Conservation (phyloP, 2,888 invertebrate genomes). For the Gastrophysa polygoni region DNA sequence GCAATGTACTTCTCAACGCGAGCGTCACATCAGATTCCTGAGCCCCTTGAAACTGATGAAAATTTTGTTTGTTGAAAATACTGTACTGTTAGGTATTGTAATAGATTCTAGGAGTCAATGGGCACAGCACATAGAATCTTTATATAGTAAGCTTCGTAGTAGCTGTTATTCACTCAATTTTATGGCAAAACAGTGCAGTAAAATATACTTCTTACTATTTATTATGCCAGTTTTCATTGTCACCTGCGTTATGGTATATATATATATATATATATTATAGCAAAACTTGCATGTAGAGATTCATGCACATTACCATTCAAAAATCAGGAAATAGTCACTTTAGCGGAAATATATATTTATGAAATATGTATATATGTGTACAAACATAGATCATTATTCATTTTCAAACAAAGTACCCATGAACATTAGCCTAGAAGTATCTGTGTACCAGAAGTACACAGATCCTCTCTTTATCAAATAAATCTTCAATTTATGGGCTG, state of each 20-base stretch:
- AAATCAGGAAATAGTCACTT: too few relatives aligned
- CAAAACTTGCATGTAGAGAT: neutral
- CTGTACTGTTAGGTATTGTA: neutral
- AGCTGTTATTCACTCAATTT: neutral
- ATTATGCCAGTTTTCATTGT: neutral
- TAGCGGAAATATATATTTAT: too few relatives aligned
- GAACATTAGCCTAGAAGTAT: too few relatives aligned
- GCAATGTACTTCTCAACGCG: neutral
- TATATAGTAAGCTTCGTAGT: neutral
- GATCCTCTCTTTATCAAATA: too few relatives aligned
- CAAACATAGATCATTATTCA: too few relatives aligned
- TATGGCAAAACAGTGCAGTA: neutral
- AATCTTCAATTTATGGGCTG: too few relatives aligned
- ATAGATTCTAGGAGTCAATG: constrained; percentile 5
- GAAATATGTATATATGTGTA: too few relatives aligned
- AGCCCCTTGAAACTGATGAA: neutral
- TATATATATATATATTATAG: too few relatives aligned
- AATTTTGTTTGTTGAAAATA: constrained; percentile 2
- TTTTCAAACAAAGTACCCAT: too few relatives aligned
- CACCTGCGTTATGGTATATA: neutral
- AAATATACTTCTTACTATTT: neutral
- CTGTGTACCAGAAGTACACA: too few relatives aligned
- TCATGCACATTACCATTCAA: too few relatives aligned
- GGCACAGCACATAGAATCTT: neutral
- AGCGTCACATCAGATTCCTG: constrained; percentile 1